Conservation (phyloP, 2,113 vertebrate species). For the Furnarius figulus region DNA sequence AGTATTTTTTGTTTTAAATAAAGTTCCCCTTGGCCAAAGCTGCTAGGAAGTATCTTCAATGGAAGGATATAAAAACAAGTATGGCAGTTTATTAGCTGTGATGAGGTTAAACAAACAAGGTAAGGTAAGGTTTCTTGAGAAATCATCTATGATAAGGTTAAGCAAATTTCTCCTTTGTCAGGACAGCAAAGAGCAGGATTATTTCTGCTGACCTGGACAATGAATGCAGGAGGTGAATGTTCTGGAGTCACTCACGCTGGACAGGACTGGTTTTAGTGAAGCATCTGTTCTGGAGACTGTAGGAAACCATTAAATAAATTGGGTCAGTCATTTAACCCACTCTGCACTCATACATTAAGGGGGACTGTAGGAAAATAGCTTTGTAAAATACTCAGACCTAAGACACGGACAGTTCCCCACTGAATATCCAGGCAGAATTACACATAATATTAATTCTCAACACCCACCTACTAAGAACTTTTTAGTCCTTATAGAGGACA, state of each 20-base stretch:
- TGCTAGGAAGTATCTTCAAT: background rate
- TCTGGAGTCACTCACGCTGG: background rate
- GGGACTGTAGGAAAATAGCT: background rate
- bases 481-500: background rate
- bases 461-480: background rate
- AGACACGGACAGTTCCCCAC: background rate
- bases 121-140: background rate
- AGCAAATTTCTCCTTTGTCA: conserved; percentile 15
- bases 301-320: background rate
- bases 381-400: background rate
- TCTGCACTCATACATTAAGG: background rate
- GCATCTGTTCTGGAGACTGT: background rate
- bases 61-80: background rate
- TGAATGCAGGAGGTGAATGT: accelerated
- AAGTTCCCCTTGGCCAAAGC: background rate
- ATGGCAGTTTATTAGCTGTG: background rate
- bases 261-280: background rate
- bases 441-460: background rate
- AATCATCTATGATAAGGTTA: conserved; percentile 30
- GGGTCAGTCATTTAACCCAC: background rate
- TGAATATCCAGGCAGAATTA: background rate
- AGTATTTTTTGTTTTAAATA: background rate
- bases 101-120: conserved; percentile 30
- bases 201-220: background rate
- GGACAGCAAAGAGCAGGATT: background rate